Conservation (phyloP, 2,113 vertebrate species). For the Leptobrachium ailaonicum region DNA sequence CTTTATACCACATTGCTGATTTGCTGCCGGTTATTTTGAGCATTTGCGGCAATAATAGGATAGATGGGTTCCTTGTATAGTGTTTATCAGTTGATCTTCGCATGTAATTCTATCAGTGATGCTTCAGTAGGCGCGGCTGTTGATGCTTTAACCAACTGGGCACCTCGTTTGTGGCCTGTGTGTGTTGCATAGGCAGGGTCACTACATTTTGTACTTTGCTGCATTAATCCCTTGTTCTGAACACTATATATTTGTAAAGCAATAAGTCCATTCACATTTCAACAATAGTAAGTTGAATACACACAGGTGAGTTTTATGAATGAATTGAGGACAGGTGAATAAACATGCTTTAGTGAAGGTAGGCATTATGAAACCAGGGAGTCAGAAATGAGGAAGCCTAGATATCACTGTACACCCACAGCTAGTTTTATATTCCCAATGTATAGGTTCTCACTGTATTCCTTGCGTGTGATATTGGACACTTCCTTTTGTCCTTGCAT, state of each 20-base stretch:
- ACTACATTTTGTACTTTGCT: too few relatives aligned
- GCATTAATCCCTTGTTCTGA: too few relatives aligned
- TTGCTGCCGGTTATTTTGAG: too few relatives aligned
- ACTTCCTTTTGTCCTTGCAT: constrained; percentile 2
- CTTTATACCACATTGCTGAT: too few relatives aligned
- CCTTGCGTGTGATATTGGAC: background rate
- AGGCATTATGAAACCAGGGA: constrained; percentile 16
- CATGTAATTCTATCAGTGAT: too few relatives aligned
- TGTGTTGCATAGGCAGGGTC: too few relatives aligned
- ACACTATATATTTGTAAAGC: background rate
- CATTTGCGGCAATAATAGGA: too few relatives aligned
- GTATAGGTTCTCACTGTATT: background rate
- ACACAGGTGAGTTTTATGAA: constrained; percentile 14
- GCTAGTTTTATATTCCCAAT: background rate
- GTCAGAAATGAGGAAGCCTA: background rate
- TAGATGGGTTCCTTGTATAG: too few relatives aligned
- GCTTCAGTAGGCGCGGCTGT: too few relatives aligned
- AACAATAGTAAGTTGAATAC: background rate
- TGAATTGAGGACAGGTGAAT: constrained; percentile 19
- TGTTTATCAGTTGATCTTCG: too few relatives aligned
- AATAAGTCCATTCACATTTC: background rate
- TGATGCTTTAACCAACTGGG: too few relatives aligned
- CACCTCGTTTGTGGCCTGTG: too few relatives aligned
- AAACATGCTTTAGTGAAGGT: background rate
- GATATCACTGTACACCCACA: background rate